These are phyloP conservation scores for Schrankia costaestrigalis DNA, from an alignment of 2,888 invertebrate genomes.

Conservation along the genomic window DNA sequence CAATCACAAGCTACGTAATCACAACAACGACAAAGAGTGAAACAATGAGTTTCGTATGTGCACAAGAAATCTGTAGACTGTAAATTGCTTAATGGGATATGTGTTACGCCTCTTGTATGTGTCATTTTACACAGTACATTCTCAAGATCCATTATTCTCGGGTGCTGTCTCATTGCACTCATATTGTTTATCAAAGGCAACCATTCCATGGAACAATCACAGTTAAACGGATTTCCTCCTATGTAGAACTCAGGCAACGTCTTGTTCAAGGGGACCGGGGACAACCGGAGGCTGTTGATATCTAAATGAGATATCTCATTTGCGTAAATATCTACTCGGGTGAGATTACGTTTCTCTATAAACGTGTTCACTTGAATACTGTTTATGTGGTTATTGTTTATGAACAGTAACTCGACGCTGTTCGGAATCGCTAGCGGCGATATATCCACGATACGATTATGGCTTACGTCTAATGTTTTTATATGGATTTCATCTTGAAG, in stretches of 20 bases:
- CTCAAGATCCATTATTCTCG: slow-evolving; percentile 92
- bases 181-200: slow-evolving; percentile 93
- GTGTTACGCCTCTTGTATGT: slow-evolving; percentile 89
- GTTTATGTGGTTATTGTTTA: slow-evolving; percentile 93
- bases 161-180: slow-evolving; percentile 90
- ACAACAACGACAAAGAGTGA: slow-evolving; percentile 96
- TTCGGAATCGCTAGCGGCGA: slow-evolving; percentile 91
- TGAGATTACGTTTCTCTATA: slow-evolving; percentile 89
- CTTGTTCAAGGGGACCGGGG: slow-evolving; percentile 86
- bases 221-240: slow-evolving; percentile 95
- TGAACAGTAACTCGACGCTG: slow-evolving; percentile 91
- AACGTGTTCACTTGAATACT: slow-evolving; percentile 92
- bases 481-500: slow-evolving; percentile 89
- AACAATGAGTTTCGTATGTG: slow-evolving; percentile 94
- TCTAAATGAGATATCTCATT: slow-evolving; percentile 92
- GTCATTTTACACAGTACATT: slow-evolving; percentile 93
- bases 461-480: slow-evolving; percentile 93
- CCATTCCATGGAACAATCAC: slow-evolving; percentile 98
- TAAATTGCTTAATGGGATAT: slow-evolving; percentile 87
- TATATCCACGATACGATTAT: slow-evolving; percentile 91
- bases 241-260: slow-evolving; percentile 93
- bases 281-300: slow-evolving; percentile 88
- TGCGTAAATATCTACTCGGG: slow-evolving; percentile 94
- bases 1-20: slow-evolving; percentile 98
- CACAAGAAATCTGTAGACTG: slow-evolving; percentile 93